Evolutionary conservation across 2,113 vertebrate genomes (phyloP).

Genomic region (Pterocles orientalis): DNA sequence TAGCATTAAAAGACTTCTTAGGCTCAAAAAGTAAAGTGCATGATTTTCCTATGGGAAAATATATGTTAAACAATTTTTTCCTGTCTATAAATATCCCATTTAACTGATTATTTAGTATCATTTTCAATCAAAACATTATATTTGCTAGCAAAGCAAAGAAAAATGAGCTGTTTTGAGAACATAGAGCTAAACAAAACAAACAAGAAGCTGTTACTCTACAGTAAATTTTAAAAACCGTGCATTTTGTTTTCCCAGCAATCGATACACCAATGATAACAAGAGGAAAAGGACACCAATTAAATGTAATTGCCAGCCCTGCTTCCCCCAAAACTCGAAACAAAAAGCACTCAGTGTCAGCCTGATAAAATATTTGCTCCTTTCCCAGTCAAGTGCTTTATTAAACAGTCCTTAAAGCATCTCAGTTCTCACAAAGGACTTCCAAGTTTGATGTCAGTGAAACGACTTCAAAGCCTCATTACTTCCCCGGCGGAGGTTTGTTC

Average conservation of each 20-base stretch:
- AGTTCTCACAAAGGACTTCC: conserved; percentile 22
- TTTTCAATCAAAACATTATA: conserved; percentile 63
- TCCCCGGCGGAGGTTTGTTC: not conserved
- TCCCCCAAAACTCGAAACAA: conserved; percentile 26
- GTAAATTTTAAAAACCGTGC: conserved; percentile 12
- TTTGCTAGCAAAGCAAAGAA: conserved; percentile 26
- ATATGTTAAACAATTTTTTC: conserved; percentile 39
- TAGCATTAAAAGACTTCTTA: not conserved
- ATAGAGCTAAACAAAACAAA: conserved; percentile 60
- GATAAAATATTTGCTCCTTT: conserved; percentile 56
- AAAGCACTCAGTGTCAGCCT: conserved; percentile 51
- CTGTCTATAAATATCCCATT: conserved; percentile 44
- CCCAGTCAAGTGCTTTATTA: conserved; percentile 47
- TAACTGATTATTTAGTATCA: conserved; percentile 61
- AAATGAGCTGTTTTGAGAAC: conserved; percentile 61
- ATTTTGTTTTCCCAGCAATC: conserved; percentile 55
- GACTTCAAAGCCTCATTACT: conserved; percentile 30
- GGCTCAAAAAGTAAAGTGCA: not conserved
- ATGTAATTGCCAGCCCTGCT: not conserved
- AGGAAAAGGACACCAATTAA: conserved; percentile 57
- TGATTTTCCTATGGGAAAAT: conserved; percentile 65
- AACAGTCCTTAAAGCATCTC: conserved; percentile 39
- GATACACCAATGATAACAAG: conserved; percentile 45
- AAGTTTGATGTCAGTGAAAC: conserved; percentile 26
- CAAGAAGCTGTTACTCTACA: not conserved